A percentile compares a stretch with the other conserved stretches of the same genome.
These are phyloP conservation scores for Sebastes hopkinsi DNA, from an alignment of 2,797 vertebrate species.

Conservation along the genomic window DNA sequence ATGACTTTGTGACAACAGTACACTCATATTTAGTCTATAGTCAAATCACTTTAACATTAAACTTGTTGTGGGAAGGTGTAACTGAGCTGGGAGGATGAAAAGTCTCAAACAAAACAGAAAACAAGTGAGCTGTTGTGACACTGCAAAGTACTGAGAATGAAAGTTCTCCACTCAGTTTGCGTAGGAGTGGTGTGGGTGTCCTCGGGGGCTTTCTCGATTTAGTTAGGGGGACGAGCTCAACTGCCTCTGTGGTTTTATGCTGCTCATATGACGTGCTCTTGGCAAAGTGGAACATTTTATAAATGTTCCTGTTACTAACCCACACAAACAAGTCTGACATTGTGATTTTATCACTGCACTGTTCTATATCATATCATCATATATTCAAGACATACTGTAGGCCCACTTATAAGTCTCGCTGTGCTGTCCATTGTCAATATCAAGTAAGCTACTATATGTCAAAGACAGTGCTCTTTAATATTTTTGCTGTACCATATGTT, in stretches of 20 bases:
- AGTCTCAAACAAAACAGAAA: not conserved
- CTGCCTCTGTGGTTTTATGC: conserved; percentile 33
- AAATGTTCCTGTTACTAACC: conserved; percentile 5
- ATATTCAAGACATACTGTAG: not conserved
- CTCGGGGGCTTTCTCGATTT: conserved; percentile 38
- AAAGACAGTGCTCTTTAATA: too few relatives aligned
- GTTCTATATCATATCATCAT: not conserved
- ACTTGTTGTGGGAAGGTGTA: not conserved
- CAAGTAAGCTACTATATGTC: too few relatives aligned
- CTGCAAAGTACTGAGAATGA: not conserved
- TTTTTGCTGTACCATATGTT: too few relatives aligned
- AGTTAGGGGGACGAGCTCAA: not conserved
- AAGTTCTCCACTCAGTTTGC: not conserved
- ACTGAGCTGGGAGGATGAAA: not conserved
- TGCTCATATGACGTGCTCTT: conserved; percentile 39
- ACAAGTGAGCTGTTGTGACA: conserved; percentile 10
- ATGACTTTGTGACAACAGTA: not conserved
- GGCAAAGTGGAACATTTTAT: conserved; percentile 48
- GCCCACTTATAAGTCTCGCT: not conserved
- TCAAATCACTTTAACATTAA: not conserved
- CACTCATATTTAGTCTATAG: not conserved
- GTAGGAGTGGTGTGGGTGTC: conserved; percentile 8
- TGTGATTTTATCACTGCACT: not conserved
- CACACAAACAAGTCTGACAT: conserved; percentile 23
- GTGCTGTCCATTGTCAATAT: too few relatives aligned